These are phyloP conservation scores for Hemitrygon akajei DNA, from an alignment of 2,797 vertebrate genomes.

Conservation along the genomic window DNA sequence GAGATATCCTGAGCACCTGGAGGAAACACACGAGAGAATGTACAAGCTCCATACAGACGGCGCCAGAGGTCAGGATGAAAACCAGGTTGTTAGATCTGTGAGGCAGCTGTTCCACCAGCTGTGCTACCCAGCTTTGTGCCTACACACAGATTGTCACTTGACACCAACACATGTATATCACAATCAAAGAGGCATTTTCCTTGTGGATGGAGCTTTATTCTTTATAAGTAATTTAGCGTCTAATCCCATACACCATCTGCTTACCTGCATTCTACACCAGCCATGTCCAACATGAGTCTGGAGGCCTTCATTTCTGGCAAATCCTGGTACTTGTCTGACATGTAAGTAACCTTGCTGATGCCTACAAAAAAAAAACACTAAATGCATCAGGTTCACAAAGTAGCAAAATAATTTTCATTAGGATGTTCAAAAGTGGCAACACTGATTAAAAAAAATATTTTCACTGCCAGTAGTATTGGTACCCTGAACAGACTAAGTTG, in stretches of 20 bases:
- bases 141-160: background rate
- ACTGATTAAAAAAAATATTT: background rate
- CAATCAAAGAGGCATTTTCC: background rate
- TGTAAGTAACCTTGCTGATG: constrained; percentile 81
- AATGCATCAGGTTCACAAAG: background rate
- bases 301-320: constrained; percentile 70
- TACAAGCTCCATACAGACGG: too few species aligned
- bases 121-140: background rate
- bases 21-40: too few species aligned
- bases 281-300: constrained; percentile 68
- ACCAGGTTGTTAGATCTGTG: too few species aligned
- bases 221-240: background rate
- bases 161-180: background rate
- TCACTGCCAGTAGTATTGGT: background rate
- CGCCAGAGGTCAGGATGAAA: too few species aligned
- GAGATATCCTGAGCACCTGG: too few species aligned
- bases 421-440: too few species aligned
- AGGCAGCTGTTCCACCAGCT: too few species aligned
- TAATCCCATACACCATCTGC: constrained; percentile 36
- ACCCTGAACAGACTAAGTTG: background rate
- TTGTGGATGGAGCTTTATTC: background rate
- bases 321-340: constrained; percentile 85
- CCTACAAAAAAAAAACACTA: constrained; percentile 56
- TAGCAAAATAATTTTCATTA: background rate
- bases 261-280: constrained; percentile 68